Evolutionary conservation across 1,140 invertebrate genomes (phyloP), one percentile per base, ranked within the genome.

Genomic region (Rhopalosiphum padi): DNA sequence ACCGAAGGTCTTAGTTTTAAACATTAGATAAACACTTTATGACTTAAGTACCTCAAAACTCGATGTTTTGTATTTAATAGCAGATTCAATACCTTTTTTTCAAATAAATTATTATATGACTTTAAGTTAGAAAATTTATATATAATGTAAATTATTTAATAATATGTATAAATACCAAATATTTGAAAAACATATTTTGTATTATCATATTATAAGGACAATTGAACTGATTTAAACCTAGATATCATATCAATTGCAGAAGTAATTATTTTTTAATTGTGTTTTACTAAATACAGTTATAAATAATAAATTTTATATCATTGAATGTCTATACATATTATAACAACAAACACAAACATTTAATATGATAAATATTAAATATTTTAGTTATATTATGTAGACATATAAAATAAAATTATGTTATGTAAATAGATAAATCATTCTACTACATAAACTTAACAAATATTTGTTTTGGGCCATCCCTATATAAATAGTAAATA

Each of bases 381-480:
- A 87, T 30, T 51, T 48, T 88, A 88, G 30, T 77, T 77, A 53
- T 88, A 88, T 55, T 89, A 89, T 25, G 30, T n/a, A 35, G 30
- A 48, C 46, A 87, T 2, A 89, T 15, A 37, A 37, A 89, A 37
- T 53, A 35, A 53, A 53, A 89, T 89, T 53, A 35, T 87, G 48
- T 88, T 35, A 51, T 48, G 46, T 51, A 51, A 88, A 88, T 88
- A 48, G 35, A 88, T 87, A n/a, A 88, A 51, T 48, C n/a, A 48
- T 15, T 85, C 23, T 23, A 85, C 23, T 60, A 1, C 3, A 30
- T 68, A 4, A 85, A 85, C 9, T 43, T 85, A 4, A 85, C 2
- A 85, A 85, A 9, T 48, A 46, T 87, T 48, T 48, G 18, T 87
- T 46, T 86, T 87, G 43, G 15, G 2, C 15, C 30, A n/a, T 87